These are phyloP conservation scores for Galerucella nymphaeae DNA, from an alignment of 2,888 invertebrate genomes.

Conservation along the genomic window DNA sequence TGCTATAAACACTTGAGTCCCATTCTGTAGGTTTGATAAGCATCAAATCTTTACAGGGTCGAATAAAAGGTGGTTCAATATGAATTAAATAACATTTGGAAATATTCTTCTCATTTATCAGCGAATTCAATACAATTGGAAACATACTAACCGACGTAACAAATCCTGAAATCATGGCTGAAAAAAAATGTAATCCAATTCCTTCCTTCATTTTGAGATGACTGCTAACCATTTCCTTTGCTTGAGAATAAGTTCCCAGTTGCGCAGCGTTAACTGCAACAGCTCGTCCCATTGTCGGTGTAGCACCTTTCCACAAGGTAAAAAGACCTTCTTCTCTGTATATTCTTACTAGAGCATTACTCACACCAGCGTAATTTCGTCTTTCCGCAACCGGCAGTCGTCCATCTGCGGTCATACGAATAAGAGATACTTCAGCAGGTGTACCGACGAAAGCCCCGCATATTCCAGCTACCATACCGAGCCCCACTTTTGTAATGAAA, in stretches of 20 bases:
- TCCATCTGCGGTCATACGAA: conserved; percentile 98
- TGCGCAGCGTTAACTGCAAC: conserved; percentile 99
- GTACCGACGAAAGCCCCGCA: conserved; percentile 93
- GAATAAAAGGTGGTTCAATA: too few species aligned
- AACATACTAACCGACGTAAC: conserved; percentile 77
- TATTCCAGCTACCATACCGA: conserved; percentile 90
- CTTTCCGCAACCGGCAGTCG: conserved; percentile 87
- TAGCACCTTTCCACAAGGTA: conserved; percentile 92
- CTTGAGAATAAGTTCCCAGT: conserved; percentile 96
- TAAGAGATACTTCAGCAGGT: conserved; percentile 95
- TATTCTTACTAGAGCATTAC: conserved; percentile 87
- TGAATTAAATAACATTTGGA: too few species aligned
- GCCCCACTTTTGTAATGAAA: conserved; percentile 81
- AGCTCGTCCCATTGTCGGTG: conserved; percentile 88
- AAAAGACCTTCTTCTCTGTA: conserved; percentile 78
- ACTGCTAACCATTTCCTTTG: conserved; percentile 74
- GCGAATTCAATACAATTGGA: too few species aligned
- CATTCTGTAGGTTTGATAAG: too few species aligned
- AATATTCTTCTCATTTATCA: too few species aligned
- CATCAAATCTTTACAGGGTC: too few species aligned
- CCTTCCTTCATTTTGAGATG: conserved; percentile 76
- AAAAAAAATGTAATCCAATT: conserved; percentile 89
- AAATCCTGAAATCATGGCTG: conserved; percentile 97
- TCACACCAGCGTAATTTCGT: conserved; percentile 93
- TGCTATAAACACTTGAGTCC: too few species aligned